These are phyloP conservation scores for Leptura quadrifasciata DNA, from an alignment of 2,888 invertebrate species.

Conservation along the genomic window DNA sequence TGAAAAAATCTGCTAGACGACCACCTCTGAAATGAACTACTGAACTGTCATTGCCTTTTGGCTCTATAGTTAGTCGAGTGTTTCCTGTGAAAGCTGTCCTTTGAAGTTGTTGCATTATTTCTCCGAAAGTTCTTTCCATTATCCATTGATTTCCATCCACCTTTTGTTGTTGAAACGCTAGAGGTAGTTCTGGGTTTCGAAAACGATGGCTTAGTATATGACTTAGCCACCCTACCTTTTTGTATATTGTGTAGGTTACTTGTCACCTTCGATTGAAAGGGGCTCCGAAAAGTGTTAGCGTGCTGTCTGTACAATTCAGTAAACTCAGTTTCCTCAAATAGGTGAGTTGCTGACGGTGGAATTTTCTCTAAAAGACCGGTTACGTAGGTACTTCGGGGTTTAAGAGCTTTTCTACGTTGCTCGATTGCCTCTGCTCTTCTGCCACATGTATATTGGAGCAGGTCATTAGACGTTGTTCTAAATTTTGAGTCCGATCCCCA, in stretches of 20 bases:
- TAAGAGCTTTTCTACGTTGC: constrained; percentile 15
- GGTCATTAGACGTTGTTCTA: constrained; percentile 31
- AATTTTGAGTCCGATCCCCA: constrained; percentile 29
- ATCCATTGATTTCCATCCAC: neutral
- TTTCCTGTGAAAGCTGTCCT: neutral
- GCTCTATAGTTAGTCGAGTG: neutral
- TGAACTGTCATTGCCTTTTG: constrained; percentile 19
- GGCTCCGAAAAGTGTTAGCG: neutral
- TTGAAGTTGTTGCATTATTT: neutral
- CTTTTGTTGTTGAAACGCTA: neutral
- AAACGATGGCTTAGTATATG: neutral
- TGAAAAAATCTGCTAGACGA: constrained; percentile 11
- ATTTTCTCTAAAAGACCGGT: constrained; percentile 19
- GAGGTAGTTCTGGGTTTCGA: neutral
- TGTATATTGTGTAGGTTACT: constrained; percentile 8
- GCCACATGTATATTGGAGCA: constrained; percentile 42
- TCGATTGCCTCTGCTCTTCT: constrained; percentile 35
- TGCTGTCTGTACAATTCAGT: constrained; percentile 20
- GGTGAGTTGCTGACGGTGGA: constrained; percentile 15
- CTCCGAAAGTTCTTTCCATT: neutral
- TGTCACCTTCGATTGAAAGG: neutral
- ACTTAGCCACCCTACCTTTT: constrained; percentile 2
- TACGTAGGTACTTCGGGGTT: constrained; percentile 12
- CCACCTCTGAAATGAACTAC: constrained; percentile 21
- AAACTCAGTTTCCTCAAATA: constrained; percentile 14